Percentiles rank a stretch among this genome's conserved stretches.
phyloP scores from a whole-genome alignment of 2,888 invertebrate species.

The Meandrusa payeni region DNA sequence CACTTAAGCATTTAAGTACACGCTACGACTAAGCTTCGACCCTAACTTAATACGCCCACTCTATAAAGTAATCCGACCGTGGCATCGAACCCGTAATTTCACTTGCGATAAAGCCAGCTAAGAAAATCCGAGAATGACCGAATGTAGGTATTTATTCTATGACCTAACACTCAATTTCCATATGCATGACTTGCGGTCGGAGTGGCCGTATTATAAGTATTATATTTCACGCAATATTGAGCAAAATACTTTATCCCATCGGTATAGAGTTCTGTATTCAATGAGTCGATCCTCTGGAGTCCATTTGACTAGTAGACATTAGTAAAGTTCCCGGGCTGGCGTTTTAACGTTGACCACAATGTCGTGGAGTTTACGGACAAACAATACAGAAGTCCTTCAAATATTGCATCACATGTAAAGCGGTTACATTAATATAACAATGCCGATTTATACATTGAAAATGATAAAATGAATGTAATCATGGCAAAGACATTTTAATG shows the following conservation, averaged over 20 bases:
- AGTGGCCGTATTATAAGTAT: slow-evolving; percentile 51
- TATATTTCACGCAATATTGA: slow-evolving; percentile 34
- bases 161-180: slow-evolving; percentile 73
- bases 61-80: neutral
- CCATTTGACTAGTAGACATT: slow-evolving; percentile 79
- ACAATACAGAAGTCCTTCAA: too few relatives aligned
- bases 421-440: too few relatives aligned
- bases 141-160: slow-evolving; percentile 53
- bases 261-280: slow-evolving; percentile 54
- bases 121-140: slow-evolving; percentile 24
- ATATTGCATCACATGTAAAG: too few relatives aligned
- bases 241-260: slow-evolving; percentile 48
- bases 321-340: slow-evolving; percentile 71
- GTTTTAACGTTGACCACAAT: slow-evolving; percentile 48
- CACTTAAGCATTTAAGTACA: neutral
- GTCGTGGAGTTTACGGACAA: slow-evolving; percentile 29
- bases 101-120: slow-evolving; percentile 7
- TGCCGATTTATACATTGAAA: too few relatives aligned
- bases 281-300: slow-evolving; percentile 59
- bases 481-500: too few relatives aligned
- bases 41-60: neutral
- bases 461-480: too few relatives aligned
- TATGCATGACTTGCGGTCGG: slow-evolving; percentile 70
- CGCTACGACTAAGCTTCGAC: neutral
- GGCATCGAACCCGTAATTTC: slow-evolving; percentile 15